phyloP scores from a whole-genome alignment of 2,888 invertebrate species.

The Callyntrura sp. region DNA sequence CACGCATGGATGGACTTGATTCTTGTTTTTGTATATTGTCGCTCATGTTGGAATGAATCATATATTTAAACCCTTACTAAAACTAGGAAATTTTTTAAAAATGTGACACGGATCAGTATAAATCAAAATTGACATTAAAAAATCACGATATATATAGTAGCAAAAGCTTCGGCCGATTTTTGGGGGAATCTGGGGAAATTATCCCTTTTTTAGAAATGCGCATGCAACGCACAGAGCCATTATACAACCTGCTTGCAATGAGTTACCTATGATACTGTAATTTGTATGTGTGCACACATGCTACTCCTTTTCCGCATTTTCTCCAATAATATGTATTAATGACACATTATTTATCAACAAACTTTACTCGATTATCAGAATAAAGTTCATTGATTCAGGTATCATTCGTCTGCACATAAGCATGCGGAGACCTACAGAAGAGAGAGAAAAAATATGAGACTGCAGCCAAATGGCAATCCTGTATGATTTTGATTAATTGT shows the following conservation, averaged over 20 bases:
- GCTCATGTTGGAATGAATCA: background rate
- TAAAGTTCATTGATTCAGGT: conserved; percentile 19
- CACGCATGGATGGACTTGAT: too few species aligned
- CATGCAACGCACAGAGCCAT: background rate
- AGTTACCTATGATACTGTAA: background rate
- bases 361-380: background rate
- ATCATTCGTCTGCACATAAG: background rate
- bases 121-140: background rate
- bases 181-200: background rate
- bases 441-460: background rate
- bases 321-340: background rate
- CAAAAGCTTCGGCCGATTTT: too few species aligned
- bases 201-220: too few species aligned
- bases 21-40: background rate
- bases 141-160: too few species aligned
- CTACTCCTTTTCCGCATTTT: conserved; percentile 8
- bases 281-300: too few species aligned
- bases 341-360: background rate
- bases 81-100: background rate
- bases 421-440: background rate
- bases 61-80: too few species aligned
- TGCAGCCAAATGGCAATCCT: background rate
- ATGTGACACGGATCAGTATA: background rate
- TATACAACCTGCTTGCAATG: background rate
- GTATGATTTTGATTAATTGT: too few species aligned